Base-by-base conservation (phyloP, 1,140 invertebrate species). In the Archegozetes longisetosus region DNA sequence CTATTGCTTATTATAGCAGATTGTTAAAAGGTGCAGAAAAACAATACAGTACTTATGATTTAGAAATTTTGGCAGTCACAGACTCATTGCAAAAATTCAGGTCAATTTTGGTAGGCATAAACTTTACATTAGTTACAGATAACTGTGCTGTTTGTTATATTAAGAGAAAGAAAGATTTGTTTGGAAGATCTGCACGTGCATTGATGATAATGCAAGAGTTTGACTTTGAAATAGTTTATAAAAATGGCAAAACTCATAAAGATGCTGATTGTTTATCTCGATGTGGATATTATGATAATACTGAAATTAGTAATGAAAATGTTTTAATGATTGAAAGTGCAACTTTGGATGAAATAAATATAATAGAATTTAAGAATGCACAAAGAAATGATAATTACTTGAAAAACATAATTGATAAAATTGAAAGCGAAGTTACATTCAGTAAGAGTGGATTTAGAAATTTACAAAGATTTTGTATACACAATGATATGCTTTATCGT, bases 21-120 rank as follows among this genome's bases (percentile, higher is more conserved):
- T n/a, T 46, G 13, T 56, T 78, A 4, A 68, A 60, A 3, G 27
- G 50, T 1, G 64, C 73, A 1, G 77, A 80, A 65, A 59, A 56
- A 48, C 75, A 76, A 25, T 77, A 74, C 60, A 62, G 63, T 2
- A 66, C 66, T 3, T 73, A 71, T 1, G 74, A 79, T 64, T 63
- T 73, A 62, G 75, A 80, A 71, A 66, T 76, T 51, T 62, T 80
- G 24, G 76, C 74, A 1, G 71, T 80, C 14, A 64, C 78, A 13
- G 70, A 68, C 70, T 70, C 69, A 0, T 64, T 78, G 1, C 60
- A 73, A 52, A 68, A 75, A 49, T 77, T 78, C 59, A 53, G 71
- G 61, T 61, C 70, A 22, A 79, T 76, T 66, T 63, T 80, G 2
- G 73, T 71, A 57, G 73, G 72, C 20, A 67, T 53, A 40, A 68